Conservation (phyloP, 1,140 invertebrate species). For the Drosophila parabipectinata region DNA sequence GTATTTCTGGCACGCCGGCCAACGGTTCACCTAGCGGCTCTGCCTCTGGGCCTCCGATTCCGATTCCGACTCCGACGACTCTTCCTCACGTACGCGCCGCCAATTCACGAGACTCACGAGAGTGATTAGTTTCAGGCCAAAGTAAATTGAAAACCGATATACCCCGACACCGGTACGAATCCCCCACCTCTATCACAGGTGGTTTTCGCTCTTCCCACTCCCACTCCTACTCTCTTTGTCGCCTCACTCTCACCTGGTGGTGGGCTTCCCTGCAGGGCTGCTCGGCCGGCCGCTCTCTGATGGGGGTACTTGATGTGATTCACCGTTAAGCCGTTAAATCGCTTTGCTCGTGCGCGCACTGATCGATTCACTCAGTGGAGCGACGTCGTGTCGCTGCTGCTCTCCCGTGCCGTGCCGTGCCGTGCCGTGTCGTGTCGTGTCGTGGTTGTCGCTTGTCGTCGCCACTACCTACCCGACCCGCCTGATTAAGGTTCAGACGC, state of each 20-base stretch:
- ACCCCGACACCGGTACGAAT: constrained; percentile 4
- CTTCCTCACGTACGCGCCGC: constrained; percentile 1
- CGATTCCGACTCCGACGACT: not conserved
- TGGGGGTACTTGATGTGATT: constrained; percentile 53
- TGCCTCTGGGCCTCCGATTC: constrained; percentile 19
- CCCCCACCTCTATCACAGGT: constrained; percentile 8
- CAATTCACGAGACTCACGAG: constrained; percentile 4
- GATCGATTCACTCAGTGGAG: constrained; percentile 55
- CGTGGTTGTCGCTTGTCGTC: constrained; percentile 31
- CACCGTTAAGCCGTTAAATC: constrained; percentile 74
- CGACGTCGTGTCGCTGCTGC: constrained; percentile 24
- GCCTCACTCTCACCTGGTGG: constrained; percentile 3
- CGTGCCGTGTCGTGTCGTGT: not conserved
- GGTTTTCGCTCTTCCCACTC: not conserved
- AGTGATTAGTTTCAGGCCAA: constrained; percentile 42
- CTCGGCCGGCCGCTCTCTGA: constrained; percentile 7
- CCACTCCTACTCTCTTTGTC: constrained; percentile 1
- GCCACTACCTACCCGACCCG: constrained; percentile 7
- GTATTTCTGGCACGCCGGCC: constrained; percentile 72
- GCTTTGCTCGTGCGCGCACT: constrained; percentile 75
- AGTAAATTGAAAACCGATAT: constrained; percentile 19
- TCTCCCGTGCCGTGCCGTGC: constrained; percentile 5
- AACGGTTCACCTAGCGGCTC: constrained; percentile 72
- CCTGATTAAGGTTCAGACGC: constrained; percentile 80
- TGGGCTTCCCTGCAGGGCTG: constrained; percentile 38